These are phyloP conservation scores for Pristionchus maxplancki DNA, from an alignment of 2,888 invertebrate genomes.

Conservation along the genomic window DNA sequence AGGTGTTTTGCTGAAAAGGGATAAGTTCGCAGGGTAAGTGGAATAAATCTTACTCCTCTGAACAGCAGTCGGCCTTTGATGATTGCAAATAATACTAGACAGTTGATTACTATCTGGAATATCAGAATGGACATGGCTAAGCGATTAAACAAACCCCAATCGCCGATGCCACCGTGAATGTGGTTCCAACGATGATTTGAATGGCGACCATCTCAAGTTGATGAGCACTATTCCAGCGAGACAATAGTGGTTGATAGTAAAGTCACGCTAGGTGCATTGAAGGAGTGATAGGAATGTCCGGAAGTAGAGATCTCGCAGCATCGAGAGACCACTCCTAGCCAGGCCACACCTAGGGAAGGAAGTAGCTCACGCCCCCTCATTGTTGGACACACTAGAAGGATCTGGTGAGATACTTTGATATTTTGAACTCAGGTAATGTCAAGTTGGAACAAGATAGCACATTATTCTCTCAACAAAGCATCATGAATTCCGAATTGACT, in stretches of 20 bases:
- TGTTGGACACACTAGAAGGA: not conserved
- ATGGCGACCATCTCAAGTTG: not conserved
- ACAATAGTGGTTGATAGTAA: no score
- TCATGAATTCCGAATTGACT: no score
- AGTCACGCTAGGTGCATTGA: no score
- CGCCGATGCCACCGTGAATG: not conserved
- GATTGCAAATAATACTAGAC: not conserved
- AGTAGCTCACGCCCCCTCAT: not conserved
- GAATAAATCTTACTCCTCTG: not conserved
- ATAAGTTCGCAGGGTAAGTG: not conserved
- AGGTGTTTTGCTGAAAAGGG: slow-evolving; percentile 1
- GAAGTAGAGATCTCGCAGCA: not conserved
- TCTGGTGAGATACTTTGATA: not conserved
- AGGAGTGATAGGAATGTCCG: no score
- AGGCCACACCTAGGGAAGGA: no score
- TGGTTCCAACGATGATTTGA: not conserved
- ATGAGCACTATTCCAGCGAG: no score
- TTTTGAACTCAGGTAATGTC: no score
- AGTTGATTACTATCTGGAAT: not conserved
- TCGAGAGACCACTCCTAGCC: not conserved
- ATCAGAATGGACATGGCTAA: not conserved
- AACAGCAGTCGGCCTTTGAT: slow-evolving; percentile 9
- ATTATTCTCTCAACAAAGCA: no score
- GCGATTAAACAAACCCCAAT: not conserved
- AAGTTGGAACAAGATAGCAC: no score